Conservation (phyloP, 1,140 invertebrate genomes). For the Brachionus calyciflorus region DNA sequence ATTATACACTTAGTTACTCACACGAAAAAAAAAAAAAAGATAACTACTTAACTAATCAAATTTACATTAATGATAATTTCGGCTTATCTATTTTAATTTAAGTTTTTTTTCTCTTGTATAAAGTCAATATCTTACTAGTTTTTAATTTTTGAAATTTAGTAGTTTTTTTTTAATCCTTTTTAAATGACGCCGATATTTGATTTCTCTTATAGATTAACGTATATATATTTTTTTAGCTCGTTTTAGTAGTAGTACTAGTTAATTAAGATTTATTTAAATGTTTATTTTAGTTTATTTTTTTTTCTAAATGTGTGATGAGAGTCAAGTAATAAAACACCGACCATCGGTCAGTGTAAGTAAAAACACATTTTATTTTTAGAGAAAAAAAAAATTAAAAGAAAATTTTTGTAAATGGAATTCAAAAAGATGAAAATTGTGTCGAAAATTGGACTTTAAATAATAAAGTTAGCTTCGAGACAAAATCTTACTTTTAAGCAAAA, state of each 20-base stretch:
- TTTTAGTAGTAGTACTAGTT: too few relatives aligned
- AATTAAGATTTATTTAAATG: constrained; percentile 37
- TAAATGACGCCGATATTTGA: constrained; percentile 17
- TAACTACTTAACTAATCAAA: constrained; percentile 45
- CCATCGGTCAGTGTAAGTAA: constrained; percentile 25
- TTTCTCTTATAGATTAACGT: constrained; percentile 27
- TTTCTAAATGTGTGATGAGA: background rate
- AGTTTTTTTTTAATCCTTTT: background rate
- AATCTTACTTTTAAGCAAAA: background rate
- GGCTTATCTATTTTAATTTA: constrained; percentile 8
- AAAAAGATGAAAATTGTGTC: too few relatives aligned
- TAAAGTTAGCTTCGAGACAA: background rate
- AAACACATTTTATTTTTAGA: constrained; percentile 40
- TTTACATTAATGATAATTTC: constrained; percentile 45
- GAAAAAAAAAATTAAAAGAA: too few relatives aligned
- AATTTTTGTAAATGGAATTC: constrained; percentile 24
- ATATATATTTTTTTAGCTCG: background rate
- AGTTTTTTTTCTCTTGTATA: background rate
- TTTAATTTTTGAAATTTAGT: constrained; percentile 26
- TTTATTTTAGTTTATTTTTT: too few relatives aligned
- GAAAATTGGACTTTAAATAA: background rate
- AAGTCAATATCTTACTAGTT: background rate
- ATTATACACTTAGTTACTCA: constrained; percentile 19
- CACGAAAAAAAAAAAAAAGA: constrained; percentile 27
- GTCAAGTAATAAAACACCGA: constrained; percentile 5